phyloP scores from a whole-genome alignment of 2,113 vertebrate genomes.

The Archocentrus centrarchus region DNA sequence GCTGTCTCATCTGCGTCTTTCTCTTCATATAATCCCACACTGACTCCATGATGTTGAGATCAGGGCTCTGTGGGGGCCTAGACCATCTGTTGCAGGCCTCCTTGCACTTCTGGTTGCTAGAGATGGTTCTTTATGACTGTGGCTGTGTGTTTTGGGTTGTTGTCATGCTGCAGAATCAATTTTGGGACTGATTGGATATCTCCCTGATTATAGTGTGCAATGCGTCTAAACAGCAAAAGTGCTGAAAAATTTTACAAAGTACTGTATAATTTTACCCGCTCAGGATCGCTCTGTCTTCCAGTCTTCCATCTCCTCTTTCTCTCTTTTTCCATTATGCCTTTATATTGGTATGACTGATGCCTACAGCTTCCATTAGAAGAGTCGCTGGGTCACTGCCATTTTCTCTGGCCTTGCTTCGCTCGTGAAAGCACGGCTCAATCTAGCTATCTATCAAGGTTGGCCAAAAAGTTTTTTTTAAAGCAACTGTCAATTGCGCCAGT shows the following conservation, averaged over 20 bases:
- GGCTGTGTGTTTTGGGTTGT: background rate
- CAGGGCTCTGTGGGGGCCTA: slow-evolving; percentile 1
- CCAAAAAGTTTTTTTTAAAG: slow-evolving; percentile 4
- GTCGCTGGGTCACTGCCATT: slow-evolving; percentile 8
- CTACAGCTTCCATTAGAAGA: background rate
- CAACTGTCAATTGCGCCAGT: background rate
- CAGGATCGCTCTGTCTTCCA: background rate
- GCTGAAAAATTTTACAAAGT: background rate
- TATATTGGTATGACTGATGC: background rate
- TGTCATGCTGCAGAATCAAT: slow-evolving; percentile 4
- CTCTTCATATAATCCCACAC: slow-evolving; percentile 13
- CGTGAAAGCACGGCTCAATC: slow-evolving; percentile 24
- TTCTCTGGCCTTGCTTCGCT: slow-evolving; percentile 3
- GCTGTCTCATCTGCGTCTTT: background rate
- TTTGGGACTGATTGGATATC: slow-evolving; percentile 1
- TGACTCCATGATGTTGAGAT: background rate
- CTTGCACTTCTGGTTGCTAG: background rate
- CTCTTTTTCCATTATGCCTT: background rate
- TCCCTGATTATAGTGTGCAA: background rate
- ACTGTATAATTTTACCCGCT: background rate
- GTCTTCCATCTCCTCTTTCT: background rate
- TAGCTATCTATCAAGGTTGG: slow-evolving; percentile 29
- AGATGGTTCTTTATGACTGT: background rate
- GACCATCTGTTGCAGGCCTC: slow-evolving; percentile 5
- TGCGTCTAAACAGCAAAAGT: background rate